A percentile compares a stretch with the other conserved stretches of the same genome.
Evolutionary conservation across 2,113 vertebrate genomes (phyloP).

Genomic region (Fregetta grallaria): DNA sequence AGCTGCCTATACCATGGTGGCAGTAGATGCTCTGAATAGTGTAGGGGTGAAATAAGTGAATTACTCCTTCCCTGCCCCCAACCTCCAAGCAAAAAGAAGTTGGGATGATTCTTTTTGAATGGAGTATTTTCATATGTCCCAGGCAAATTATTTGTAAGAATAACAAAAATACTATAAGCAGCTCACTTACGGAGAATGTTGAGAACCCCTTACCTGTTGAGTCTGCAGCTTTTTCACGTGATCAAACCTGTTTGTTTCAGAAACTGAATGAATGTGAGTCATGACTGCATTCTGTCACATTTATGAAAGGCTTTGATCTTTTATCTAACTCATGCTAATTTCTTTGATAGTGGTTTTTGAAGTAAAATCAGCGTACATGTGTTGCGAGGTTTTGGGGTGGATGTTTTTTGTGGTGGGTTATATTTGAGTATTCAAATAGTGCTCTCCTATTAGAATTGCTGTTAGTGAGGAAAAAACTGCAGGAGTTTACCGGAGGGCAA

Average conservation of each 20-base stretch:
- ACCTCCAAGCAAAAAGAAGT: neutral
- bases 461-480: neutral
- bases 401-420: neutral
- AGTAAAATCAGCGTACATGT: neutral
- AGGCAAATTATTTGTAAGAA: neutral
- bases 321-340: neutral
- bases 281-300: neutral
- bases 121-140: neutral
- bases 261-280: neutral
- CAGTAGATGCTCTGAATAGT: neutral
- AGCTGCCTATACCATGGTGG: neutral
- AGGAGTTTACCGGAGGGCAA: neutral
- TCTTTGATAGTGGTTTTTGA: neutral
- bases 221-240: neutral
- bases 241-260: neutral
- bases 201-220: neutral
- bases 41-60: neutral
- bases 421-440: neutral
- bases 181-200: neutral
- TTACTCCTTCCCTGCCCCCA: neutral
- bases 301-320: conserved; percentile 10
- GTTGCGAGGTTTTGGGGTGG: neutral
- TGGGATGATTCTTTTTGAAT: neutral
- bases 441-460: neutral
- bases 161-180: neutral